Percentiles rank a stretch among this genome's conserved stretches.
phyloP scores from a whole-genome alignment of 2,888 invertebrate species.

The Prosopocoilus inquinatus region DNA sequence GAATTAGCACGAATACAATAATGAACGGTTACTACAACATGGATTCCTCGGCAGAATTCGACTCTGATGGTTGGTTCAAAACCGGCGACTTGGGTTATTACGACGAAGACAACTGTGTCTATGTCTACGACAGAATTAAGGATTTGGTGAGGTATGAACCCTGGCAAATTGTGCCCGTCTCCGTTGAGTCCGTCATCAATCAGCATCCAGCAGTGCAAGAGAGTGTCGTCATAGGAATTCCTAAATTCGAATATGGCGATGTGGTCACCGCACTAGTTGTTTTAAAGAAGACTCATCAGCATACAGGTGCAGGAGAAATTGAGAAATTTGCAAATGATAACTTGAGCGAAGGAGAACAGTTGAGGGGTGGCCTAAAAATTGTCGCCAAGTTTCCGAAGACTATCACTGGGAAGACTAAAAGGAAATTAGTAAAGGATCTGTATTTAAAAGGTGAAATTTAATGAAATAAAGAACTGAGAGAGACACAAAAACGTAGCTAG shows the following conservation, averaged over 20 bases:
- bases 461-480: no score
- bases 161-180: constrained; percentile 39
- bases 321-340: constrained; percentile 20
- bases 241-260: constrained; percentile 25
- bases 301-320: constrained; percentile 19
- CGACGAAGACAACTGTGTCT: constrained; percentile 36
- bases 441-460: not conserved
- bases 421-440: constrained; percentile 19
- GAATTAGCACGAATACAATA: constrained; percentile 40
- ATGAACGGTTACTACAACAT: constrained; percentile 27
- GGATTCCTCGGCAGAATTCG: constrained; percentile 21
- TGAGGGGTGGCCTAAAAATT: constrained; percentile 28
- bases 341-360: constrained; percentile 26
- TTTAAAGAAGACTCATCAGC: constrained; percentile 9
- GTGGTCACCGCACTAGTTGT: constrained; percentile 23
- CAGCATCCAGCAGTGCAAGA: constrained; percentile 35
- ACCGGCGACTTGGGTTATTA: constrained; percentile 39
- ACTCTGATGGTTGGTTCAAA: constrained; percentile 36
- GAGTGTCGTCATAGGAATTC: constrained; percentile 36
- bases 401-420: constrained; percentile 23
- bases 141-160: constrained; percentile 39
- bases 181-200: constrained; percentile 31
- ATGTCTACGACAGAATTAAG: constrained; percentile 35
- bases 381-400: constrained; percentile 26
- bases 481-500: no score